These are phyloP conservation scores for Sinocyclocheilus maitianheensis DNA, from an alignment of 2,113 vertebrate species.

Conservation along the genomic window DNA sequence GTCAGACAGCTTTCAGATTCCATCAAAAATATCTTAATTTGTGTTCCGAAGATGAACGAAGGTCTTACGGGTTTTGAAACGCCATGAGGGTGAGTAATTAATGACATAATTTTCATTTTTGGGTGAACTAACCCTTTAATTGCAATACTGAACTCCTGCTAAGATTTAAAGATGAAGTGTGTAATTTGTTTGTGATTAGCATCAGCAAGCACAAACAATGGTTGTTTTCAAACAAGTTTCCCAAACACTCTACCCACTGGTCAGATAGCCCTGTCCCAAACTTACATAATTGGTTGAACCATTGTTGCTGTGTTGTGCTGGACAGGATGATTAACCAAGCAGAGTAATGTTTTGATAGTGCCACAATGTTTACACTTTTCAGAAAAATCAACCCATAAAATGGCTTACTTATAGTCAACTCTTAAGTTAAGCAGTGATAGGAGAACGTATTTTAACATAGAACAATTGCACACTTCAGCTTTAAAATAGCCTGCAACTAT, in stretches of 20 bases:
- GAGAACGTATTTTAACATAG: neutral
- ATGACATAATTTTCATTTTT: too few relatives aligned
- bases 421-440: neutral
- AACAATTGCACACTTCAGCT: neutral
- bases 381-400: neutral
- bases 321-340: neutral
- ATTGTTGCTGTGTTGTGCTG: neutral
- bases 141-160: neutral
- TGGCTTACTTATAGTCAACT: neutral
- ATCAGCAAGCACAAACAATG: neutral
- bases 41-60: too few relatives aligned
- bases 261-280: neutral
- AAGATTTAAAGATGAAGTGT: conserved; percentile 9
- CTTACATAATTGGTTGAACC: neutral
- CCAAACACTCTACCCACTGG: neutral
- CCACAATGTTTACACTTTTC: neutral
- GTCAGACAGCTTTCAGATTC: too few relatives aligned
- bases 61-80: too few relatives aligned
- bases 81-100: too few relatives aligned
- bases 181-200: neutral
- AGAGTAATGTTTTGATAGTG: neutral
- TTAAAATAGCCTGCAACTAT: conserved; percentile 17
- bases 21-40: too few relatives aligned
- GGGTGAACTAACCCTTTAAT: neutral
- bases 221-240: neutral